Evolutionary conservation across 2,797 vertebrate genomes (phyloP).

Genomic region (Spea hammondii): DNA sequence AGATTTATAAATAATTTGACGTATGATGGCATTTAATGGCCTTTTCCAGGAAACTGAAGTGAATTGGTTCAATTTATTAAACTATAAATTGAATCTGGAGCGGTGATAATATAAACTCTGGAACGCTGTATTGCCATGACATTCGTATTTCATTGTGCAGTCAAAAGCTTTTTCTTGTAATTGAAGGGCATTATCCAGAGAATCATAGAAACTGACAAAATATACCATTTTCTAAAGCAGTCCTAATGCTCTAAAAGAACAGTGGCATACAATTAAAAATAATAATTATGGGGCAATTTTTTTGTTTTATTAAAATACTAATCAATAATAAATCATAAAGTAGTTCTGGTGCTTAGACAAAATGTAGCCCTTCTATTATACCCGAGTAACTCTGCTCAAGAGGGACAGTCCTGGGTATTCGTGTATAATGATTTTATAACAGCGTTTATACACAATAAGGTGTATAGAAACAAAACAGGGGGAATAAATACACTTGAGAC

Average conservation of each 20-base stretch:
- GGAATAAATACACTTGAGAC: too few relatives aligned
- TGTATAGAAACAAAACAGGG: too few relatives aligned
- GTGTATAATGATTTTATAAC: too few relatives aligned
- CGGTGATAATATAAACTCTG: conserved; percentile 8
- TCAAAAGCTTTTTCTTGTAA: background rate
- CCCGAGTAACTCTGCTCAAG: too few relatives aligned
- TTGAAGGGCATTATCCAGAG: conserved; percentile 8
- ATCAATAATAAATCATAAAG: too few relatives aligned
- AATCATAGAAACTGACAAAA: background rate
- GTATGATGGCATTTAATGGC: conserved; percentile 33
- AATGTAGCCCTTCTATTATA: too few relatives aligned
- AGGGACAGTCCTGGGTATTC: too few relatives aligned
- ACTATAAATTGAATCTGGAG: background rate
- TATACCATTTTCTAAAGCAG: background rate
- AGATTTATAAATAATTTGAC: conserved; percentile 5
- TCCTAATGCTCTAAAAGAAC: background rate
- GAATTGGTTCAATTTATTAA: conserved; percentile 22
- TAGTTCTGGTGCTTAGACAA: too few relatives aligned
- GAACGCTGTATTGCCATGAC: conserved; percentile 11
- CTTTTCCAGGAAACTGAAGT: conserved; percentile 33
- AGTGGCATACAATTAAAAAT: too few relatives aligned
- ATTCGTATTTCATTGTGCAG: conserved; percentile 1
- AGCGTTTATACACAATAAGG: too few relatives aligned
- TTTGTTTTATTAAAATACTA: too few relatives aligned
- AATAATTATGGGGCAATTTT: too few relatives aligned